Evolutionary conservation across 1,140 invertebrate genomes (phyloP).

Genomic region (Asobara japonica): DNA sequence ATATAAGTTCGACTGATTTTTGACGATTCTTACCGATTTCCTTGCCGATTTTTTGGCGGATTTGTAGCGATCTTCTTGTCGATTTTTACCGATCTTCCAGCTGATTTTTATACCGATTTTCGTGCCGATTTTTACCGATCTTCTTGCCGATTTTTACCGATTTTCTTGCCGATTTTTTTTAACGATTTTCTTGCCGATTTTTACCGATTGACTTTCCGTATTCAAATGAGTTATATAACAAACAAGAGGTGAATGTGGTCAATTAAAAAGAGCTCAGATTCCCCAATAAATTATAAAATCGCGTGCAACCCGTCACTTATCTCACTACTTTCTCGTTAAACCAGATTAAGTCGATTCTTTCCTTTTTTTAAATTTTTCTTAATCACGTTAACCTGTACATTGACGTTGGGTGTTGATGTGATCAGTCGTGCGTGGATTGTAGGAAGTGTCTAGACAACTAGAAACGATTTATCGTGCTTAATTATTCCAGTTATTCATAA

Average conservation of each 20-base stretch:
- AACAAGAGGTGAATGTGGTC: not conserved
- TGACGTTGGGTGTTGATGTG: not conserved
- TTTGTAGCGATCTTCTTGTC: too few species aligned
- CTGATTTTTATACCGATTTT: not conserved
- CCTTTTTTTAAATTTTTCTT: not conserved
- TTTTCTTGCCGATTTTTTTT: not conserved
- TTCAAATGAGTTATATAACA: not conserved
- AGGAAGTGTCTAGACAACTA: not conserved
- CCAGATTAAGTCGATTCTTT: not conserved
- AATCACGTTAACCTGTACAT: not conserved
- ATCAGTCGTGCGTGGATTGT: not conserved
- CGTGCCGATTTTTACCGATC: too few species aligned
- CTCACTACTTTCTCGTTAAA: constrained; percentile 8
- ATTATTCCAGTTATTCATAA: not conserved
- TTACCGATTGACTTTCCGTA: not conserved
- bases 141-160: not conserved
- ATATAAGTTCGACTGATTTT: too few species aligned
- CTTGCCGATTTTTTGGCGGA: too few species aligned
- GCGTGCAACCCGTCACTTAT: constrained; percentile 12
- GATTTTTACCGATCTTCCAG: too few species aligned
- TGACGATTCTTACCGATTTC: too few species aligned
- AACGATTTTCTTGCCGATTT: not conserved
- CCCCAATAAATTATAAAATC: constrained; percentile 5
- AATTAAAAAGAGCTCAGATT: not conserved
- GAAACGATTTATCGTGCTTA: not conserved